Percentiles rank a stretch among this genome's conserved stretches.
phyloP scores from a whole-genome alignment of 2,888 invertebrate species.

The Corythucha ciliata region DNA sequence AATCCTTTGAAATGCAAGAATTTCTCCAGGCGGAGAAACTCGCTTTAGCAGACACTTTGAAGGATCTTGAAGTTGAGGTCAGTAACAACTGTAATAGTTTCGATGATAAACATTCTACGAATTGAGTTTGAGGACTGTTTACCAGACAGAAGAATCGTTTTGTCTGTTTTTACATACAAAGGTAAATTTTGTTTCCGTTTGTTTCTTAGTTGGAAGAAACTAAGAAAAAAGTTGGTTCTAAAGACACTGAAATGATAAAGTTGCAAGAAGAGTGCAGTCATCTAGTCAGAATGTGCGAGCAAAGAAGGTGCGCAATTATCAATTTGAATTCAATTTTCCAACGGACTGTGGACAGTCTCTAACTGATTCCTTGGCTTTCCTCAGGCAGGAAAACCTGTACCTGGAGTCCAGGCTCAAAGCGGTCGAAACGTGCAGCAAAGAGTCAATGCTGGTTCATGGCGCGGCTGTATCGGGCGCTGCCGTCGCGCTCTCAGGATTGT shows the following conservation, averaged over 20 bases:
- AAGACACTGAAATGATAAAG: conserved; percentile 50
- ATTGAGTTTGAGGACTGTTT: not conserved
- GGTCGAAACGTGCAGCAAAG: conserved; percentile 53
- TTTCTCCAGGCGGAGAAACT: conserved; percentile 79
- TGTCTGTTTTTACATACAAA: too few relatives aligned
- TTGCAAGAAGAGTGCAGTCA: conserved; percentile 70
- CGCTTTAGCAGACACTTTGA: conserved; percentile 66
- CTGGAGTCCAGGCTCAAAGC: conserved; percentile 55
- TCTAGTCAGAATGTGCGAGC: conserved; percentile 68
- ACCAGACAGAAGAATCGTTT: too few relatives aligned
- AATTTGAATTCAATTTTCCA: not conserved
- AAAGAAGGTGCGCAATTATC: conserved; percentile 52
- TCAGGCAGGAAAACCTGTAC: conserved; percentile 56
- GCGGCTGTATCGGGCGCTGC: conserved; percentile 60
- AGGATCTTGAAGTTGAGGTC: conserved; percentile 63
- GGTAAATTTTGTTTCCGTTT: too few relatives aligned
- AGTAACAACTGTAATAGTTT: not conserved
- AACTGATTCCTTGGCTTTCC: conserved; percentile 26
- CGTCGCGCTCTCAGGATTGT: conserved; percentile 57
- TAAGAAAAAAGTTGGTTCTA: conserved; percentile 41
- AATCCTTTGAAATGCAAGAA: conserved; percentile 74
- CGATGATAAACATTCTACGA: not conserved
- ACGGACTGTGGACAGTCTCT: too few relatives aligned
- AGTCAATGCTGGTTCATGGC: conserved; percentile 57
- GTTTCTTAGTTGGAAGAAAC: conserved; percentile 31